Evolutionary conservation across 2,888 invertebrate genomes (phyloP).

Genomic region (Clanis bilineata): DNA sequence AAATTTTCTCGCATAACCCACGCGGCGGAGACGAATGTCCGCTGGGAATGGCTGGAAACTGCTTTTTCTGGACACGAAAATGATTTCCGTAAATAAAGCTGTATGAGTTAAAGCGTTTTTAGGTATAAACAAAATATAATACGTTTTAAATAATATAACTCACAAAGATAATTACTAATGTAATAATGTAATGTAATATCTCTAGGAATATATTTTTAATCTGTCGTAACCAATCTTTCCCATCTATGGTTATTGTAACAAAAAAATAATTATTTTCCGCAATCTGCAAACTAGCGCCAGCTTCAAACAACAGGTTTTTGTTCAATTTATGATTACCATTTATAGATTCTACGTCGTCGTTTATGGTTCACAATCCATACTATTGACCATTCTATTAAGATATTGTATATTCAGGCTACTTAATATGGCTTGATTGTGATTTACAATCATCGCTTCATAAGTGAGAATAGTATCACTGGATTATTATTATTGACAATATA

Average conservation of each 20-base stretch:
- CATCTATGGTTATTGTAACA: not conserved
- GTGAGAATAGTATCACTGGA: not conserved
- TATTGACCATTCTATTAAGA: not conserved
- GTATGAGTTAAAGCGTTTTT: not conserved
- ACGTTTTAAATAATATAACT: too few relatives aligned
- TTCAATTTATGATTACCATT: not conserved
- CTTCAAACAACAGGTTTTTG: not conserved
- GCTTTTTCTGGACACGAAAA: not conserved
- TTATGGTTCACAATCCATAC: not conserved
- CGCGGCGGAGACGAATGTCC: not conserved
- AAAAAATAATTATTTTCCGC: not conserved
- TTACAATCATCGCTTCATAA: not conserved
- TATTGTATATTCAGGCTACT: not conserved
- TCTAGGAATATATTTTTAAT: too few relatives aligned
- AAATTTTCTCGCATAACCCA: conserved; percentile 17
- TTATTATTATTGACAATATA: not conserved
- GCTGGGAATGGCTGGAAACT: not conserved
- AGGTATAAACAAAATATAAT: too few relatives aligned
- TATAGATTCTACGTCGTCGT: not conserved
- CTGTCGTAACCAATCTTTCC: not conserved
- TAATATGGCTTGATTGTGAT: not conserved
- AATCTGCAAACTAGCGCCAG: not conserved
- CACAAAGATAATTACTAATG: too few relatives aligned
- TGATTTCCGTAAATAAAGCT: not conserved
- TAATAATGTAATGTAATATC: too few relatives aligned